phyloP scores from a whole-genome alignment of 2,797 vertebrate genomes.

The Carduelis carduelis region DNA sequence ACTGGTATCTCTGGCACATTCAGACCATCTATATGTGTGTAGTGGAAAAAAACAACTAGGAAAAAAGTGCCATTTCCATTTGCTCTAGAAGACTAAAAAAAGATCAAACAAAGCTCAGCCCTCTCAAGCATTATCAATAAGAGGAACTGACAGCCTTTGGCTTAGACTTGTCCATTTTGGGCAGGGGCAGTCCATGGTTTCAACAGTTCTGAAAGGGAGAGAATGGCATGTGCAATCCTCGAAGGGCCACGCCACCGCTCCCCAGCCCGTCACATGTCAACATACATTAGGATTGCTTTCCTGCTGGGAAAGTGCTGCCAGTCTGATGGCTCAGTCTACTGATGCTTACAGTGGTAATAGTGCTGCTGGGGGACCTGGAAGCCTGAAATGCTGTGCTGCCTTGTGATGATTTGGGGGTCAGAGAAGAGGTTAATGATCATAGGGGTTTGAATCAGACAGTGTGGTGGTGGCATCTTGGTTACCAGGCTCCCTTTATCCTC shows the following conservation, averaged over 20 bases:
- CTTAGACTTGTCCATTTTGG: slow-evolving; percentile 15
- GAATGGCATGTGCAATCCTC: not conserved
- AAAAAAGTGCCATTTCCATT: not conserved
- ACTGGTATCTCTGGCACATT: not conserved
- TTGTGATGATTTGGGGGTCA: not conserved
- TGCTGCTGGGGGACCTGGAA: not conserved
- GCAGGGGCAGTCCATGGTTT: not conserved
- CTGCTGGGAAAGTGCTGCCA: slow-evolving; percentile 8
- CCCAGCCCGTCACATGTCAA: not conserved
- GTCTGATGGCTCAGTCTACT: not conserved
- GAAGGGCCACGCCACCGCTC: not conserved
- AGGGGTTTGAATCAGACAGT: not conserved
- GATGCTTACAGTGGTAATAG: not conserved
- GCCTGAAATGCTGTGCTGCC: not conserved
- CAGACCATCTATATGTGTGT: not conserved
- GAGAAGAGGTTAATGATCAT: not conserved
- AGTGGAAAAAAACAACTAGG: not conserved
- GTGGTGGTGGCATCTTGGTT: not conserved
- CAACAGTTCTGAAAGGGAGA: not conserved
- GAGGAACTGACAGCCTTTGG: slow-evolving; percentile 11
- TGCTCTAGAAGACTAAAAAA: not conserved
- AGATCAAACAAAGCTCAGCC: not conserved
- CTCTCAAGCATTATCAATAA: not conserved
- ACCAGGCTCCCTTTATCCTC: not conserved
- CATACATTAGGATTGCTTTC: not conserved